These are phyloP conservation scores for Phrynocephalus guinanensis DNA, from an alignment of 2,797 vertebrate genomes.

Conservation along the genomic window DNA sequence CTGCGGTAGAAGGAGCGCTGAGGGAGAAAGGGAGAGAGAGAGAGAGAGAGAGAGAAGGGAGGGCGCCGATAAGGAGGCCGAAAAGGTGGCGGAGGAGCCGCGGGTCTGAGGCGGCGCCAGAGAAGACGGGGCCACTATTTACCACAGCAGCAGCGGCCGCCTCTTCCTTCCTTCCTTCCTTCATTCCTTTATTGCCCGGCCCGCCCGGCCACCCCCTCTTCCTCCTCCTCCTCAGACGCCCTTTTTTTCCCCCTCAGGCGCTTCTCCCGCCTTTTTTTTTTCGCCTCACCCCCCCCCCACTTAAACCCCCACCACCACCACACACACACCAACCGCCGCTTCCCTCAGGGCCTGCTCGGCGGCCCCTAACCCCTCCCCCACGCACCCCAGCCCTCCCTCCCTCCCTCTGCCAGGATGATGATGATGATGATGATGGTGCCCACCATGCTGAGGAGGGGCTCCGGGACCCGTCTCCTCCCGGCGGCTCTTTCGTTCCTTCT, in stretches of 20 bases:
- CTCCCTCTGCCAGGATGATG: conserved; percentile 58
- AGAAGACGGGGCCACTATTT: too few species aligned
- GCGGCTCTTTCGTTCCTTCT: conserved; percentile 71
- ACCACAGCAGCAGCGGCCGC: neutral
- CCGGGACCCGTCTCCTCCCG: conserved; percentile 62
- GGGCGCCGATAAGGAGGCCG: neutral
- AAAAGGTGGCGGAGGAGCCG: neutral
- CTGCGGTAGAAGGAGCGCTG: conserved; percentile 69
- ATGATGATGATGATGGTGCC: neutral
- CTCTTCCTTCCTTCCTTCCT: conserved; percentile 19
- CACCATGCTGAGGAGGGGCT: conserved; percentile 51
- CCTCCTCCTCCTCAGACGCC: too few species aligned
- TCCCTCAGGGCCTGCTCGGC: too few species aligned
- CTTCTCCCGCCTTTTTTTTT: conserved; percentile 4
- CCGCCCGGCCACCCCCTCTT: too few species aligned
- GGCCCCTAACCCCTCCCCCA: conserved; percentile 30
- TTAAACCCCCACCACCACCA: conserved; percentile 31
- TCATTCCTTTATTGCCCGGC: too few species aligned
- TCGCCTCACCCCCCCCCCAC: conserved; percentile 20
- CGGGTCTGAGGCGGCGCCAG: neutral
- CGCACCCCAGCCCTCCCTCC: conserved; percentile 36
- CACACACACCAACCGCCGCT: neutral
- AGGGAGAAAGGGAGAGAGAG: conserved; percentile 65
- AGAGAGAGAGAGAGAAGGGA: conserved; percentile 71
- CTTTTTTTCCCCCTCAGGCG: too few species aligned